A percentile compares a stretch with the other conserved stretches of the same genome.
These are phyloP conservation scores for Coendou prehensilis DNA, from an alignment of 2,797 vertebrate genomes.

Conservation along the genomic window DNA sequence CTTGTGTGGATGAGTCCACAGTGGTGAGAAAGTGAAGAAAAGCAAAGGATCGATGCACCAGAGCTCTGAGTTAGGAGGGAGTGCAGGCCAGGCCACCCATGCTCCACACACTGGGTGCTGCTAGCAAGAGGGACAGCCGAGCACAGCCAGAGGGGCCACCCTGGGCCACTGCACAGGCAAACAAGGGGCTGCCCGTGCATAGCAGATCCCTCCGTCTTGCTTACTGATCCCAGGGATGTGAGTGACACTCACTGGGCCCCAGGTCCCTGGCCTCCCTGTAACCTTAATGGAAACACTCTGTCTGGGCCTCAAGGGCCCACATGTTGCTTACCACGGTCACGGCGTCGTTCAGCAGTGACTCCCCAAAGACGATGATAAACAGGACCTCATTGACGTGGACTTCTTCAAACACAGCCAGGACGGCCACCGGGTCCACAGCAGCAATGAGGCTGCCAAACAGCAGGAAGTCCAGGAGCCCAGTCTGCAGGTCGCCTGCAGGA, in stretches of 20 bases:
- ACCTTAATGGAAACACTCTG: neutral
- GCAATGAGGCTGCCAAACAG: constrained; percentile 96
- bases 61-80: neutral
- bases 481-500: constrained; percentile 90
- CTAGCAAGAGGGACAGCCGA: too few relatives aligned
- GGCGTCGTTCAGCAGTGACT: constrained; percentile 98
- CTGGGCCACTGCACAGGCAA: neutral
- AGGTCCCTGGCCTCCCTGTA: neutral
- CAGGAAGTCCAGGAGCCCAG: constrained; percentile 94
- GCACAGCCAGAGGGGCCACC: neutral
- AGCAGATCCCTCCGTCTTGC: neutral
- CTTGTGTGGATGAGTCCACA: neutral
- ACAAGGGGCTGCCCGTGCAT: neutral
- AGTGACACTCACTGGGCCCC: neutral
- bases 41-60: neutral
- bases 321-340: constrained; percentile 95
- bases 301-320: neutral
- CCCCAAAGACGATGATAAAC: constrained; percentile 98
- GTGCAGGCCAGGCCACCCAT: neutral
- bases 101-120: neutral
- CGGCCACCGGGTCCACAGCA: constrained; percentile 97
- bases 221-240: neutral
- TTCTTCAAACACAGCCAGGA: constrained; percentile 98
- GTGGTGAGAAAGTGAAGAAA: neutral
- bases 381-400: constrained; percentile 98